Base-by-base conservation (phyloP, 2,113 vertebrate genomes). In the Ascaphus truei region DNA sequence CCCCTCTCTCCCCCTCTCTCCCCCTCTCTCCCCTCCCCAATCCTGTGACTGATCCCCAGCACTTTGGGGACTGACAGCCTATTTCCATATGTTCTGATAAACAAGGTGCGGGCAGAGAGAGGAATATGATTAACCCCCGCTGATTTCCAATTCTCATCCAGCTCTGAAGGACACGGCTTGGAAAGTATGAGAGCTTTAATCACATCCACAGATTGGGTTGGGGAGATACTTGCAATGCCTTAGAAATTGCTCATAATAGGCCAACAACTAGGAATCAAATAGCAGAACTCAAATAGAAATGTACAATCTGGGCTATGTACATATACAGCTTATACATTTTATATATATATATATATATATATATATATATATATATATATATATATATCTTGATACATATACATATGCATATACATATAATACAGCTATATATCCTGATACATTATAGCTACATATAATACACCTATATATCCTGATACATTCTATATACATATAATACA, bases 131-230 rank as follows among this genome's bases (percentile, higher is more conserved):
- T 71, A 71, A 71, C 67, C 67, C 67, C 67, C 61, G 67, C 67
- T 71, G 67, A 71, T 71, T 71, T 71, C 67, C 67, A 71, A 71
- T 71, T 71, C 67, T 71, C 67, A 71, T 71, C 67, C 67, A 71
- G 56, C 67, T 71, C 67, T 71, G 67, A 71, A 71, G 67, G 67
- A 71, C 67, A 71, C 57, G 56, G 67, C 56, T 60, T 71, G 67
- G 16, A 71, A 61, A 71, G 67, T 50, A 71, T 71, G 60, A 61
- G 67, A 51, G 67, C 56, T 71, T 61, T 57, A 71, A 71, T 71
- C 67, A 71, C 57, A 61, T 27, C 33, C 67, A 39, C 25, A 71
- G 67, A 71, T 61, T 71, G 67, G 67, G 56, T 51, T 71, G 47
- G 34, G 61, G 57, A 60, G 67, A 71, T 60, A 51, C 58, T 61